Evolutionary conservation across 2,888 invertebrate genomes (phyloP), one percentile per base, ranked within the genome.

Genomic region (Xestia rhomboidea): DNA sequence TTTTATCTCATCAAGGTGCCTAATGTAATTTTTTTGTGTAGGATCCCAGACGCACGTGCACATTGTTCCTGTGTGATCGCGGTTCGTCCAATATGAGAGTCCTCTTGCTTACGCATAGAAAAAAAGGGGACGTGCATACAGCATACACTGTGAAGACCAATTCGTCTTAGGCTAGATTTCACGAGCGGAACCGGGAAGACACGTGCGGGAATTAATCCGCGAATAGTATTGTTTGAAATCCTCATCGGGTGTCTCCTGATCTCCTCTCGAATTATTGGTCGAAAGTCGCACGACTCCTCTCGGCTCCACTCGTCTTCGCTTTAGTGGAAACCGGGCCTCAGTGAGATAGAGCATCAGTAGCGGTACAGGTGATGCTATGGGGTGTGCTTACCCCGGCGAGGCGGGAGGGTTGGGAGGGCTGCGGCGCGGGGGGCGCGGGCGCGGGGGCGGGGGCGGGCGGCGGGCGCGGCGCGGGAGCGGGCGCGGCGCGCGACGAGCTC

Each of bases 381-480:
- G 70, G 51, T 41, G 68, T 49, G 82, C 87, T 84, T 87, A 91
- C 89, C 85, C 84, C 89, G n/a, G 81, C 80, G 30, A 87, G 81
- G 68, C 88, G 84, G 44, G 89, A 77, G 68, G 68, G 87, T 57
- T 81, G 84, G 44, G 89, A 77, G 68, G 70, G 87, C 57, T 81
- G 73, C 75, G 79, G 74, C 70, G 77, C 69, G 60, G 82, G 73
- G 30, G 77, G 71, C 72, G 38, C 67, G 74, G 64, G 54, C 63
- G 57, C 49, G 49, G 49, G 49, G 38, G 38, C 38, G 38, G 6
- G 4, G 38, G 38, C 77, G 68, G 70, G 87, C 57, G 79, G 73
- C 75, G 79, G 74, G 8, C 70, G 77, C 69, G 60, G 82, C 73
- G 30, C 11, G 11, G 41, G 41, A 0, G 13, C 51, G 15, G 60